Conservation (phyloP, 2,888 invertebrate genomes). For the Melolontha melolontha region DNA sequence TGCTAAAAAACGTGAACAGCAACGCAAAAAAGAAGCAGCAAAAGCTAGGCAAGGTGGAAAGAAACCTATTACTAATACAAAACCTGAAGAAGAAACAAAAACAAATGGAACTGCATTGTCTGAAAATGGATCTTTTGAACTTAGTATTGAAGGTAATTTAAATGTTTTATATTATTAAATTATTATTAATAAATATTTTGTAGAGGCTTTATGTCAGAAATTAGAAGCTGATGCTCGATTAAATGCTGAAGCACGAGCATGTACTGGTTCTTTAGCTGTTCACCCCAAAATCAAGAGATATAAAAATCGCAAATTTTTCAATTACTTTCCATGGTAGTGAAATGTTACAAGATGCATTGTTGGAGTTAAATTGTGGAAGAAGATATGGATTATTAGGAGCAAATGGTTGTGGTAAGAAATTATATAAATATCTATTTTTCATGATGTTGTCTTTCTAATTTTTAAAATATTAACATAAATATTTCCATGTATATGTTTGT, state of each 20-base stretch:
- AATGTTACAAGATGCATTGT: constrained; percentile 92
- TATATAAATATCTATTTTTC: background rate
- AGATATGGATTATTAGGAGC: constrained; percentile 94
- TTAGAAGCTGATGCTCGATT: constrained; percentile 91
- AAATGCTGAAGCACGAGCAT: constrained; percentile 92
- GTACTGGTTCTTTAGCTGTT: constrained; percentile 94
- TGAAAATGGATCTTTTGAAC: constrained; percentile 69
- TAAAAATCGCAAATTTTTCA: constrained; percentile 96
- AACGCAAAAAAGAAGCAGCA: constrained; percentile 96
- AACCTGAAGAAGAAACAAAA: constrained; percentile 55
- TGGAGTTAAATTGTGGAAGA: constrained; percentile 97
- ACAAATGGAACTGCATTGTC: constrained; percentile 57
- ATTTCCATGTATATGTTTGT: no score
- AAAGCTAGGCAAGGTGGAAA: constrained; percentile 73
- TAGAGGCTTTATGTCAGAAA: constrained; percentile 87
- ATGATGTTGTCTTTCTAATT: background rate
- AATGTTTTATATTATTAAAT: constrained; percentile 6
- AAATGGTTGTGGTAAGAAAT: constrained; percentile 90
- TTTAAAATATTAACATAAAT: no score
- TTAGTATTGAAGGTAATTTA: constrained; percentile 78
- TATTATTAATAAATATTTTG: constrained; percentile 51
- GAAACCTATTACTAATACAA: constrained; percentile 62
- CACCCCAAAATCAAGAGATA: constrained; percentile 94
- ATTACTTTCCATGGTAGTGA: constrained; percentile 99
- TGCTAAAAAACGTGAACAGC: constrained; percentile 97